Conservation (phyloP, 2,888 invertebrate genomes). For the Drosophila nr. perissopoda region DNA sequence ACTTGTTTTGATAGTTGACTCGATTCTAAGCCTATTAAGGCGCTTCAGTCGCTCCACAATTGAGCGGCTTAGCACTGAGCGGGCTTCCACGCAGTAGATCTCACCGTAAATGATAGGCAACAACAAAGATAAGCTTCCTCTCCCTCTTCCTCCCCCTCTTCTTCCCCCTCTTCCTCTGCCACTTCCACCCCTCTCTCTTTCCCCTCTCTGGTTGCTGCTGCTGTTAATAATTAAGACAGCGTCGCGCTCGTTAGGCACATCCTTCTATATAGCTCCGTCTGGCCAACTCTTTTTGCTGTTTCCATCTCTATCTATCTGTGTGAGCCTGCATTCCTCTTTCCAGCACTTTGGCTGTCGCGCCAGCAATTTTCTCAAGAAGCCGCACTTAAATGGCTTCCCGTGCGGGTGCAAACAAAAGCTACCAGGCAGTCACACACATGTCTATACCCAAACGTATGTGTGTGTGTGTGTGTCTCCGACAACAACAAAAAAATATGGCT, state of each 20-base stretch:
- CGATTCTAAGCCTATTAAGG: slow-evolving; percentile 76
- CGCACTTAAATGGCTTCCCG: slow-evolving; percentile 84
- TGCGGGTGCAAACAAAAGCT: slow-evolving; percentile 76
- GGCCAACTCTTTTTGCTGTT: not conserved
- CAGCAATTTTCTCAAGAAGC: slow-evolving; percentile 83
- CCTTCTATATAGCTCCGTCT: slow-evolving; percentile 18
- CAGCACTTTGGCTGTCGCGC: slow-evolving; percentile 52
- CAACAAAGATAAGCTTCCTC: slow-evolving; percentile 65
- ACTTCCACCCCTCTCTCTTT: not conserved
- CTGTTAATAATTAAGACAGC: slow-evolving; percentile 62
- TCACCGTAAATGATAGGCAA: slow-evolving; percentile 59
- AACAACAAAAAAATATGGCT: slow-evolving; percentile 65
- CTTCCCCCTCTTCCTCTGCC: slow-evolving; percentile 7
- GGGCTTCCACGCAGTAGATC: slow-evolving; percentile 57
- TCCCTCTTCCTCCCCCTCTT: not conserved
- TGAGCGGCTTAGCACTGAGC: slow-evolving; percentile 71
- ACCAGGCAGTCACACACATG: slow-evolving; percentile 47
- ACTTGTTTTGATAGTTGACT: slow-evolving; percentile 78
- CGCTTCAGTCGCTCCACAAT: slow-evolving; percentile 71
- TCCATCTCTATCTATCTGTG: slow-evolving; percentile 1
- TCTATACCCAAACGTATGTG: slow-evolving; percentile 15
- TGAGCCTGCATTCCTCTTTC: not conserved
- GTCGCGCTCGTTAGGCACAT: slow-evolving; percentile 53
- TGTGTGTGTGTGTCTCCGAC: slow-evolving; percentile 54
- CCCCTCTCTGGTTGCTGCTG: slow-evolving; percentile 5